Base-by-base conservation (phyloP, 1,140 invertebrate species). In the Aphaenogaster rudis region DNA sequence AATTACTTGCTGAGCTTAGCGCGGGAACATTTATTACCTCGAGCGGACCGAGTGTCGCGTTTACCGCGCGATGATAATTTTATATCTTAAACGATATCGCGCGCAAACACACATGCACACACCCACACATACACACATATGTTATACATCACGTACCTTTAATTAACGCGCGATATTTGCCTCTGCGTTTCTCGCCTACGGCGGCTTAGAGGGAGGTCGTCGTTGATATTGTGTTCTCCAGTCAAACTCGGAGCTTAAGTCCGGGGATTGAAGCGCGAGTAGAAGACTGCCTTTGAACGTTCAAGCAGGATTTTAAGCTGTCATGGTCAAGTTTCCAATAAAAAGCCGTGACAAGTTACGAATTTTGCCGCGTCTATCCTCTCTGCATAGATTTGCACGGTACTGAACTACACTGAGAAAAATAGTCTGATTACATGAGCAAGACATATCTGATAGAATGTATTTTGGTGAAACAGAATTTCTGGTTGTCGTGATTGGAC, bases 301-400 rank as follows among this genome's bases (percentile, higher is more conserved):
- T 77, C 78, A 82, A 90, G 77, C 77, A 15, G 50, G 69, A 88
- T 50, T 89, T 82, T 89, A 71, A 90, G 88, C 88, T 78, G 42
- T 54, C 57, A 45, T 42, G 33, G 77, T 74, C 82, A 45, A 88
- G 45, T 67, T 52, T 45, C 45, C 66, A 77, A 74, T 63, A 87
- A 86, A 89, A 78, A 90, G 63, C 59, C 52, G 76, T 81, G 71
- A 82, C 69, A 69, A 71, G 42, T 87, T 80, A 81, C 21, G 63
- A 57, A 87, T 66, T 66, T 86, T 61, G 45, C 3, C 69, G 28
- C 6, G 21, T 39, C 17, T 45, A 8, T 61, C 11, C 8, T 52
- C 0, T 11, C 13, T n/a, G 7, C 3, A n/a, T 4, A 13, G 9
- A 61, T 54, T 74, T 39, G 7, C 52, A 28, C 28, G 28, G 28